These are phyloP conservation scores for Teleiodes luculella DNA, from an alignment of 2,888 invertebrate genomes.

Conservation along the genomic window DNA sequence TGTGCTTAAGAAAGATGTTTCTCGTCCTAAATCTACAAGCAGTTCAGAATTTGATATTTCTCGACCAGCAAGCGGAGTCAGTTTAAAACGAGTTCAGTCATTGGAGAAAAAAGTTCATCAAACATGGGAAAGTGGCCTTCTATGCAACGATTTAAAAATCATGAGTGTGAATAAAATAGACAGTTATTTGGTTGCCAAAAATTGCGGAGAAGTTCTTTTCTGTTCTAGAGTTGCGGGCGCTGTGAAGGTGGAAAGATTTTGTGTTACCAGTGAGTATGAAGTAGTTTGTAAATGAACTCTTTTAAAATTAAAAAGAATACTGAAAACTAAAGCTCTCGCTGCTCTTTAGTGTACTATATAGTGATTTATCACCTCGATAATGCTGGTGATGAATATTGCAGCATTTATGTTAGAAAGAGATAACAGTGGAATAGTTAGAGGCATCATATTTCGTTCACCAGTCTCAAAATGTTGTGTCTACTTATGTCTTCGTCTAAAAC, in stretches of 20 bases:
- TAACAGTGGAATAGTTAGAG: too few relatives aligned
- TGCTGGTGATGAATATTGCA: too few relatives aligned
- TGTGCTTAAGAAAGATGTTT: constrained; percentile 27
- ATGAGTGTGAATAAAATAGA: constrained; percentile 42
- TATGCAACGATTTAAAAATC: constrained; percentile 60
- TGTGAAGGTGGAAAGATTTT: constrained; percentile 44
- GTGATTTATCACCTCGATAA: too few relatives aligned
- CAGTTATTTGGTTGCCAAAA: constrained; percentile 57
- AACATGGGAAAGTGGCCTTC: constrained; percentile 50
- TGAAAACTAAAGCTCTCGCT: too few relatives aligned
- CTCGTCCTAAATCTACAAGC: constrained; percentile 46
- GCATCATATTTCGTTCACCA: too few relatives aligned
- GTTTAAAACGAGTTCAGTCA: constrained; percentile 41
- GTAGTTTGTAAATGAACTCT: neutral
- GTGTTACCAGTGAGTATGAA: constrained; percentile 52
- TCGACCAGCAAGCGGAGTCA: constrained; percentile 54
- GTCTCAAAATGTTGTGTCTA: too few relatives aligned
- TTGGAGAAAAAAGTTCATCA: constrained; percentile 33
- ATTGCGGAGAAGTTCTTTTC: constrained; percentile 58
- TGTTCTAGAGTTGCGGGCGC: constrained; percentile 47
- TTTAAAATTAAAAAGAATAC: too few relatives aligned
- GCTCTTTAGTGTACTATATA: too few relatives aligned
- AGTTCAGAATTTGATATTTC: constrained; percentile 40
- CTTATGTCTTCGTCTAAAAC: too few relatives aligned
- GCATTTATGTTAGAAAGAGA: too few relatives aligned